phyloP scores from a whole-genome alignment of 2,113 vertebrate genomes.

The Limanda limanda region DNA sequence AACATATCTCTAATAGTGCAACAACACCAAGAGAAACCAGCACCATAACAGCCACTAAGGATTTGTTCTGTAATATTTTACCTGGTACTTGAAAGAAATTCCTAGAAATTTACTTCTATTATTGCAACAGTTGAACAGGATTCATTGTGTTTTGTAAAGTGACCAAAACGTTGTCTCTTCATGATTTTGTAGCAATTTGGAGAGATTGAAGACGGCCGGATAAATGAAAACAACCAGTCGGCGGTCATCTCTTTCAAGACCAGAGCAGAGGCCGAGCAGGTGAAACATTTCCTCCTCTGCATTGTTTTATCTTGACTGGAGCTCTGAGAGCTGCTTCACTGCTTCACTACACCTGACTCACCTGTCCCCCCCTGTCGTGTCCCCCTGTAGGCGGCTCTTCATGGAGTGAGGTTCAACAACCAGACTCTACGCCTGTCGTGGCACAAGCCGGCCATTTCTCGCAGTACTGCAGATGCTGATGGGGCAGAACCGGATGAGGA shows the following conservation, averaged over 20 bases:
- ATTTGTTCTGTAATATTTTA: background rate
- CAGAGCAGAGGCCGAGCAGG: slow-evolving; percentile 94
- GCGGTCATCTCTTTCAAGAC: slow-evolving; percentile 93
- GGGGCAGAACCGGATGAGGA: slow-evolving; percentile 94
- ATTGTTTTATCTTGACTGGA: background rate
- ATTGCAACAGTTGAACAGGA: background rate
- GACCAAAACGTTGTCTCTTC: slow-evolving; percentile 41
- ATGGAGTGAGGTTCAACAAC: slow-evolving; percentile 92
- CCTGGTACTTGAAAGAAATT: too few relatives aligned
- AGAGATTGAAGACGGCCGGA: slow-evolving; percentile 97
- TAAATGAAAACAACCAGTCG: slow-evolving; percentile 89
- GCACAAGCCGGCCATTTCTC: slow-evolving; percentile 88
- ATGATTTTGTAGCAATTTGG: slow-evolving; percentile 92
- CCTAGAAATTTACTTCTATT: background rate
- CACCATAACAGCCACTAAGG: too few relatives aligned
- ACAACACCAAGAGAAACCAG: background rate
- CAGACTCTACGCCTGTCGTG: slow-evolving; percentile 92
- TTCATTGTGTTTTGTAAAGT: slow-evolving; percentile 4
- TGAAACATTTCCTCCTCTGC: slow-evolving; percentile 46
- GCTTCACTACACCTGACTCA: slow-evolving; percentile 1
- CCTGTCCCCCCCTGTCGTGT: background rate
- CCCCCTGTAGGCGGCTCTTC: slow-evolving; percentile 87
- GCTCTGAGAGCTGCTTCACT: background rate
- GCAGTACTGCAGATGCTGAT: slow-evolving; percentile 86
- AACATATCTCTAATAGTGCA: background rate